phyloP scores from a whole-genome alignment of 2,888 invertebrate genomes.

The Cerastis rubricosa region DNA sequence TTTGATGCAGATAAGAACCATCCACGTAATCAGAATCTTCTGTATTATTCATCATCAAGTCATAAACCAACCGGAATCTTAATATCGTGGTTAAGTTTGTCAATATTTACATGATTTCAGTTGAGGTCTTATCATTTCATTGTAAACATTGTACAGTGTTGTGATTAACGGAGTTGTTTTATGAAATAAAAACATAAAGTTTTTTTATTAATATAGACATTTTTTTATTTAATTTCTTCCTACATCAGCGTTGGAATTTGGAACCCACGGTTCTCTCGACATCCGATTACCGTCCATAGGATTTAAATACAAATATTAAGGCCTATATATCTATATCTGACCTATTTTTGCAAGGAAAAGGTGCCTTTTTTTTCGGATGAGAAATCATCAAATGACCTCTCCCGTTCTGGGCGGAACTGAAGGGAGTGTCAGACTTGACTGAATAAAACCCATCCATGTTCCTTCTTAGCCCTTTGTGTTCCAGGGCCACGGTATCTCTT shows the following conservation, averaged over 20 bases:
- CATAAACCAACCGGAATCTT: conserved; percentile 33
- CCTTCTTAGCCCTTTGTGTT: too few relatives aligned
- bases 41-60: conserved; percentile 17
- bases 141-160: conserved; percentile 19
- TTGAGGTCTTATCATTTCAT: conserved; percentile 21
- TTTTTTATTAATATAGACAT: conserved; percentile 1
- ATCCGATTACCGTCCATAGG: too few relatives aligned
- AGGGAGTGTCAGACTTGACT: too few relatives aligned
- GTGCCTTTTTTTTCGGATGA: too few relatives aligned
- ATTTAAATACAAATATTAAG: not conserved
- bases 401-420: too few relatives aligned
- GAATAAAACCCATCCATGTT: too few relatives aligned
- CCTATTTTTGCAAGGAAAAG: not conserved
- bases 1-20: too few relatives aligned
- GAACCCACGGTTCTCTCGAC: not conserved
- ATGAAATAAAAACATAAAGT: not conserved
- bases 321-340: not conserved
- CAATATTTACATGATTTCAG: conserved; percentile 36
- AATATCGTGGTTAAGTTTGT: conserved; percentile 2
- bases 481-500: too few relatives aligned
- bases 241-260: not conserved
- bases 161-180: not conserved
- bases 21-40: too few relatives aligned
- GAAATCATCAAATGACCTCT: too few relatives aligned
- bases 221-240: not conserved